Base-by-base conservation (phyloP, 1,140 invertebrate genomes). In the Trichomalopsis sarcophagae region DNA sequence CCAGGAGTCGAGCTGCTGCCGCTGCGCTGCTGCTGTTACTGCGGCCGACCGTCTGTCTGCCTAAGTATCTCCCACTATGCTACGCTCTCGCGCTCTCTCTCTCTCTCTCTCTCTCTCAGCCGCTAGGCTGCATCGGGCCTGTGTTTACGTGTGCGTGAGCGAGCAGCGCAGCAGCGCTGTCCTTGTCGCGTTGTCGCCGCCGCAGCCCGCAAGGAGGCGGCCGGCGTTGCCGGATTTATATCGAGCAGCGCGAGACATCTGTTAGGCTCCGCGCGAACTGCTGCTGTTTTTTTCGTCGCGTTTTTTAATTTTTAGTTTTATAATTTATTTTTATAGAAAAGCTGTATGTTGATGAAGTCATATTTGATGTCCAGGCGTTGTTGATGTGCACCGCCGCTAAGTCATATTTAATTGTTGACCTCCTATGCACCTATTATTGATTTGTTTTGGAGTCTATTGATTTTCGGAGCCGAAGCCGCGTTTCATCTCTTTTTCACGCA, bases 1-100 rank as follows among this genome's bases (percentile, higher is more conserved):
- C 87, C 82, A 69, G 27, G 50, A 76, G 74, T 62, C 71, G 87
- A 82, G 74, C 40, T 23, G 76, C 50, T 13, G 77, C 50, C 14
- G 77, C 77, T 33, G 36, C 44, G n/a, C 36, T 40, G 74, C 21
- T n/a, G 74, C 36, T n/a, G 74, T 27, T 71, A 71, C 69, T 33
- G 69, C 69, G 30, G 27, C 27, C 23, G 27, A 71, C 69, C 74
- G 74, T 74, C 55, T 40, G 30, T 74, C 78, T 71, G 17, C 40
- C 80, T 7, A 47, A 74, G 27, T 73, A n/a, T 73, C 62, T 50
- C 69, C 69, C 66, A 44, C 79, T 33, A 44, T 30, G 33, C 27
- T 27, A 9, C 66, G n/a, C 33, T 23, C 21, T 71, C 17, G 9
- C 66, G 47, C 78, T 40, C 27, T 50, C 33, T 74, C 69, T 71